Conservation (phyloP, 2,888 invertebrate genomes). For the Stenolophus ochropezus region DNA sequence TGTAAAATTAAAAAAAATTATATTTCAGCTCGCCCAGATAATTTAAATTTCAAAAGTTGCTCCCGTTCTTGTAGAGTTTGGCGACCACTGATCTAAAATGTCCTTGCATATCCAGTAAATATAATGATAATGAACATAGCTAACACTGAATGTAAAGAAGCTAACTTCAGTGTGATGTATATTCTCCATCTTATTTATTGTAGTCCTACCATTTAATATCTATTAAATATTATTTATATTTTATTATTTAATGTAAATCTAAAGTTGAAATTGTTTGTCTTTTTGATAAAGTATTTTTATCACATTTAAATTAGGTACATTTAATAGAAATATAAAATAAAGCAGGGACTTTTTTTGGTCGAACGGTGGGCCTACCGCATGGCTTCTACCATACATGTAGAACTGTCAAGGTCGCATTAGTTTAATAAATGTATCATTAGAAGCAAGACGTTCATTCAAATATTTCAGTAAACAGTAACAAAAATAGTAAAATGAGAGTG, state of each 20-base stretch:
- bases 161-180: neutral
- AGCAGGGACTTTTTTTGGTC: neutral
- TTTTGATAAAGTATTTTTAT: neutral
- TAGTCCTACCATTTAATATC: neutral
- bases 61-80: too few species aligned
- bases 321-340: neutral
- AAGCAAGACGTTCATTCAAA: constrained; percentile 55
- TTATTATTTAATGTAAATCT: neutral
- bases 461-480: constrained; percentile 40
- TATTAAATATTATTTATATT: neutral
- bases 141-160: neutral
- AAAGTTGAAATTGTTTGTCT: neutral
- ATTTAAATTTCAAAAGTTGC: too few species aligned
- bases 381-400: constrained; percentile 54
- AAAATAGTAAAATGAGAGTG: constrained; percentile 77
- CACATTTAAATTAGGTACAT: neutral
- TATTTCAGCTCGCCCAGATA: too few species aligned
- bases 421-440: constrained; percentile 62
- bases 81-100: too few species aligned
- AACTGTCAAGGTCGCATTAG: constrained; percentile 61
- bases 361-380: constrained; percentile 41
- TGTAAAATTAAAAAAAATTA: too few species aligned
- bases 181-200: neutral
- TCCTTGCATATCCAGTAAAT: too few species aligned
- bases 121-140: too few species aligned